Percentiles rank a stretch among this genome's conserved stretches.
These are phyloP conservation scores for Callimorpha dominula DNA, from an alignment of 2,888 invertebrate genomes.

Conservation along the genomic window DNA sequence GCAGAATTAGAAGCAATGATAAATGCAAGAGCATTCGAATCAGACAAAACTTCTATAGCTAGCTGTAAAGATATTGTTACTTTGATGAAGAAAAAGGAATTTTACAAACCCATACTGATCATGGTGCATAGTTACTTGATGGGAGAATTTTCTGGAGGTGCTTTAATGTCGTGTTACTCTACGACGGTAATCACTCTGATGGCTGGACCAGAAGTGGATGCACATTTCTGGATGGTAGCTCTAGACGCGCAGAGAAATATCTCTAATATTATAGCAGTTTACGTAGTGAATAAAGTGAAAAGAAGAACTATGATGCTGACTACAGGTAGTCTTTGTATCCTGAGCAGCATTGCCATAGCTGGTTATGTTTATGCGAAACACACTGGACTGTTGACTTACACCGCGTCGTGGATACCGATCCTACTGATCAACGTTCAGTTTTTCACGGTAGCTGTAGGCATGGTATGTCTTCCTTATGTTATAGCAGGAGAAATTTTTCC, in stretches of 20 bases:
- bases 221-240: slow-evolving; percentile 87
- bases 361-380: slow-evolving; percentile 64
- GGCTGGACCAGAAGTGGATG: slow-evolving; percentile 84
- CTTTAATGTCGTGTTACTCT: slow-evolving; percentile 88
- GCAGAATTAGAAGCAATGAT: slow-evolving; percentile 76
- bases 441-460: slow-evolving; percentile 83
- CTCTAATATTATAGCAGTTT: slow-evolving; percentile 85
- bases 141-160: slow-evolving; percentile 88
- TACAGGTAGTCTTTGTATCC: slow-evolving; percentile 84
- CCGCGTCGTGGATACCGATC: slow-evolving; percentile 72
- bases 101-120: slow-evolving; percentile 85
- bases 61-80: slow-evolving; percentile 36
- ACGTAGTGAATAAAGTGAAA: slow-evolving; percentile 83
- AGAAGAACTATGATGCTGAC: slow-evolving; percentile 86
- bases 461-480: slow-evolving; percentile 88
- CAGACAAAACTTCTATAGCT: slow-evolving; percentile 31
- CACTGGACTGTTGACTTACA: slow-evolving; percentile 52
- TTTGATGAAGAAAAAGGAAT: slow-evolving; percentile 72
- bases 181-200: slow-evolving; percentile 85
- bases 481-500: slow-evolving; percentile 90
- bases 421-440: slow-evolving; percentile 81
- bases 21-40: slow-evolving; percentile 53
- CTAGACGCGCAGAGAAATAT: slow-evolving; percentile 87
- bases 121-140: slow-evolving; percentile 86
- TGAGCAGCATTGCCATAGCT: slow-evolving; percentile 82